A percentile compares a stretch with the other conserved stretches of the same genome.
Conservation (phyloP, 2,113 vertebrate species). For the Cavia aperea region DNA sequence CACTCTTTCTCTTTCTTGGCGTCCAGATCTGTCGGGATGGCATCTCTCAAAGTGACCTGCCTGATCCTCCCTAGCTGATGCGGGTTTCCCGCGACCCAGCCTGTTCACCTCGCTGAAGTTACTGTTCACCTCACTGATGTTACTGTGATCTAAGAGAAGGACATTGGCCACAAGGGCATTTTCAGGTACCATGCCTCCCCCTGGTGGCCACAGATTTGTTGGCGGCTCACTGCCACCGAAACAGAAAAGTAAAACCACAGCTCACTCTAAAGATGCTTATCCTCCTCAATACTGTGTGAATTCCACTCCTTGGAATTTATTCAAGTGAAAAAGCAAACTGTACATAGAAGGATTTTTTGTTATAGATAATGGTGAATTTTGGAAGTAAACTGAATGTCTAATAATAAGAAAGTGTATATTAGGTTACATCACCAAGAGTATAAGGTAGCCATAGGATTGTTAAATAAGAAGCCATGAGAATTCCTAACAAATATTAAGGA, state of each 20-base stretch:
- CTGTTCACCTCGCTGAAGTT: rapidly evolving
- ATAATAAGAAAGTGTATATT: neutral
- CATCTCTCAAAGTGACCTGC: neutral
- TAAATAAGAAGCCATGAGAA: neutral
- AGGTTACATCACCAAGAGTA: neutral
- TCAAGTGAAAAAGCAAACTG: neutral
- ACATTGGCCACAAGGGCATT: neutral
- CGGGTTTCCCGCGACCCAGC: neutral
- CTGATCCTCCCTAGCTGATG: rapidly evolving
- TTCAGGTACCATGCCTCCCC: neutral
- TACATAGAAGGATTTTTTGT: no score
- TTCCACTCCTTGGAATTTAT: neutral
- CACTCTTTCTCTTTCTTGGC: neutral
- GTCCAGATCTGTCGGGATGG: neutral
- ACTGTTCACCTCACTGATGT: rapidly evolving
- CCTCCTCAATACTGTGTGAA: neutral
- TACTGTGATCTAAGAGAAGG: neutral
- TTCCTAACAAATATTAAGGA: neutral
- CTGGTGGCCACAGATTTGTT: neutral
- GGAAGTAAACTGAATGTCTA: neutral
- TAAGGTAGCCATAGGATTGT: neutral
- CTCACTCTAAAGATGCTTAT: neutral
- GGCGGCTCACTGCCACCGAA: neutral
- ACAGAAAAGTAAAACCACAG: neutral
- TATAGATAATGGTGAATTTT: neutral